A percentile compares a stretch with the other conserved stretches of the same genome.
Conservation (phyloP, 2,797 vertebrate species). For the Pseudochirops corinnae region DNA sequence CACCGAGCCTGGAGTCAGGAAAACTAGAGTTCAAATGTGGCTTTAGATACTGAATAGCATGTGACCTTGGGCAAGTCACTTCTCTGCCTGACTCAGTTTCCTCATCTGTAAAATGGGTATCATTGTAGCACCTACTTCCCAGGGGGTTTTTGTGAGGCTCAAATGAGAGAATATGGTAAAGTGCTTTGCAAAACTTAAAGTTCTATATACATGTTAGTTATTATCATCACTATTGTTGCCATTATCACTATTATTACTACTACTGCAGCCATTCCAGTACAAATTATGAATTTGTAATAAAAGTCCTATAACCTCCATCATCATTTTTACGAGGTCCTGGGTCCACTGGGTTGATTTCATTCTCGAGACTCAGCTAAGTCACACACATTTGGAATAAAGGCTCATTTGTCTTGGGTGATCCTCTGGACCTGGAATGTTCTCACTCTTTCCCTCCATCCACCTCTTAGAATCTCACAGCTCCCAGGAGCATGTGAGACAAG, state of each 20-base stretch:
- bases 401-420: background rate
- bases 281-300: background rate
- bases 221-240: background rate
- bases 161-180: background rate
- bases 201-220: background rate
- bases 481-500: background rate
- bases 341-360: background rate
- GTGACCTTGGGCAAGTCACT: background rate
- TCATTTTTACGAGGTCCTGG: background rate
- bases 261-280: background rate
- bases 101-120: background rate
- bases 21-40: background rate
- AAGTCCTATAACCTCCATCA: background rate
- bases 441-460: background rate
- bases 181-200: background rate
- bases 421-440: background rate
- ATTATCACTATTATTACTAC: background rate
- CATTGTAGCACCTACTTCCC: background rate
- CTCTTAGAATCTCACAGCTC: background rate
- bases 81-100: background rate
- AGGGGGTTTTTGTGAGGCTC: background rate
- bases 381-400: background rate
- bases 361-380: background rate
- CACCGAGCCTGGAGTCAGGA: background rate
- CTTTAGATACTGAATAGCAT: background rate